Evolutionary conservation across 2,113 vertebrate species (phyloP).

Genomic region (Microtus ochrogaster): DNA sequence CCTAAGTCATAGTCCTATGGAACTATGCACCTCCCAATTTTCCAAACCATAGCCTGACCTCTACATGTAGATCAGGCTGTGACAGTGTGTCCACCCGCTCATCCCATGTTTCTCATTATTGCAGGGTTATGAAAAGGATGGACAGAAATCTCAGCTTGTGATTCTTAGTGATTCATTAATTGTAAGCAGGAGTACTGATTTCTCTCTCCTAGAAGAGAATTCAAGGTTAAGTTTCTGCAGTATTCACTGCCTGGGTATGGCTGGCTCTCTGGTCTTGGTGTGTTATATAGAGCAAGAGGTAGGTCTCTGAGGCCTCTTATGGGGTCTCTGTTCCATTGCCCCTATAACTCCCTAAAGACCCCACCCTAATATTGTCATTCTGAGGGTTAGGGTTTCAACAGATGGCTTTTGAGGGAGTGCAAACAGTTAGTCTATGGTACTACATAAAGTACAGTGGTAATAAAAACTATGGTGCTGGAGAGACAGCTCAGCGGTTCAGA

Average conservation of each 20-base stretch:
- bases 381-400: not conserved
- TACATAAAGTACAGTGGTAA: not conserved
- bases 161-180: not conserved
- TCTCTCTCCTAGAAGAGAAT: not conserved
- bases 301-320: not conserved
- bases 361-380: not conserved
- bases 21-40: not conserved
- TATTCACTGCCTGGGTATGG: not conserved
- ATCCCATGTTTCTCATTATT: not conserved
- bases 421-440: not conserved
- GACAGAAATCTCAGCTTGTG: not conserved
- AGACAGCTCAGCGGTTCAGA: too few relatives aligned
- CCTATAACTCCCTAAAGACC: not conserved
- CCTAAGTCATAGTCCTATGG: not conserved
- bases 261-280: not conserved
- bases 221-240: not conserved
- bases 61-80: not conserved
- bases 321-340: not conserved
- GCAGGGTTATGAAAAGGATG: not conserved
- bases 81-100: not conserved
- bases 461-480: not conserved
- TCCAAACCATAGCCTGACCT: not conserved
- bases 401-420: not conserved
- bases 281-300: not conserved
- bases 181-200: not conserved